These are phyloP conservation scores for Arizona elegans DNA, from an alignment of 2,113 vertebrate species.

Conservation along the genomic window DNA sequence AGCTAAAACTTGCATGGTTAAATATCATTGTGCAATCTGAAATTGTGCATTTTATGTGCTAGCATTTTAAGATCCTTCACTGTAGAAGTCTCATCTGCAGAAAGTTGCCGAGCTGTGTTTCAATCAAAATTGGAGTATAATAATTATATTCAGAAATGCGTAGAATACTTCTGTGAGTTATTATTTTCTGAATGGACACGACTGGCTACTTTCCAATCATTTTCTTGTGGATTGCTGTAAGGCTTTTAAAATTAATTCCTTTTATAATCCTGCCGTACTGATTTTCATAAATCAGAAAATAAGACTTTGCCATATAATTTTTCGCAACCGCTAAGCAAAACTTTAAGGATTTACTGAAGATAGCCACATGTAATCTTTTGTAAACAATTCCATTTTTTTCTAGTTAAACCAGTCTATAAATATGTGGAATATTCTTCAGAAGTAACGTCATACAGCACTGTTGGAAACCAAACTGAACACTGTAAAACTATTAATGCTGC, in stretches of 20 bases:
- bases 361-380: background rate
- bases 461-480: background rate
- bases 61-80: background rate
- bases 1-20: background rate
- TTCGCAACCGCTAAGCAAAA: background rate
- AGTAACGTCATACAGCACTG: background rate
- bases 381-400: background rate
- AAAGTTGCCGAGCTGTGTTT: background rate
- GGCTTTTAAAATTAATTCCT: background rate
- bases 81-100: background rate
- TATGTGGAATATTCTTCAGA: background rate
- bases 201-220: background rate
- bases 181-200: background rate
- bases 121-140: background rate
- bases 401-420: background rate
- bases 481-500: background rate
- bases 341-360: background rate
- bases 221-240: background rate
- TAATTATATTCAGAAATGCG: background rate
- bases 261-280: background rate
- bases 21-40: background rate
- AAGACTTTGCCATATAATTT: background rate
- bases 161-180: background rate
- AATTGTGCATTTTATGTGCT: background rate
- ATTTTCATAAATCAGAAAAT: background rate